Base-by-base conservation (phyloP, 2,888 invertebrate species). In the Meliscaeva auricollis region DNA sequence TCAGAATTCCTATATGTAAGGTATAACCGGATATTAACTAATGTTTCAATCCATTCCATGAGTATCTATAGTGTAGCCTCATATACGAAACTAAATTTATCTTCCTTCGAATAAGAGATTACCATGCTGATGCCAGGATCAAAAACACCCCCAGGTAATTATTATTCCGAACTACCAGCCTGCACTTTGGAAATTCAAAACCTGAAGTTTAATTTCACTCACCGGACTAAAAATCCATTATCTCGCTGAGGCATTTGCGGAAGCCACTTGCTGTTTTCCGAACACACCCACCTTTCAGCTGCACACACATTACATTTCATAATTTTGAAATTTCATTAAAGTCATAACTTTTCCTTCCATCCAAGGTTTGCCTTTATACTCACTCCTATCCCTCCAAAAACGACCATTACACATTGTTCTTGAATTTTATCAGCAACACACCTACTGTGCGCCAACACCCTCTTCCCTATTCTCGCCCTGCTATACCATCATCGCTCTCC, bases 251-350 rank as follows among this genome's bases (percentile, higher is more conserved):
- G 26, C 83, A 50, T 74, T 62, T 35, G 52, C 69, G 64, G 62
- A 78, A 73, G 64, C 52, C 35, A 66, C 38, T 30, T 46, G 46
- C 75, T 70, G 64, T 79, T 69, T 38, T 64, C 35, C 56, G 72
- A 52, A 41, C 85, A 84, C 76, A 56, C 75, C 85, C 81, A 80
- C 46, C 44, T 73, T 69, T 58, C 68, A 76, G 20, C 52, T 50
- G 81, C 73, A 73, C 56, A 73, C 62, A 77, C 76, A 76, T 64
- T 77, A 70, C 60, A 81, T 81, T 81, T 76, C 85, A 85, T 81
- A 76, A 11, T 85, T 81, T 62, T 62, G 68, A 77, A 85, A 80
- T 85, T 85, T 85, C 73, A 85, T 80, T 81, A 81, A 85, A 85
- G 72, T 85, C 85, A 69, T 85, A 80, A 77, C 73, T 80, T 73